These are phyloP conservation scores for Cephus rjabovi DNA, from an alignment of 2,888 invertebrate species.

Conservation along the genomic window DNA sequence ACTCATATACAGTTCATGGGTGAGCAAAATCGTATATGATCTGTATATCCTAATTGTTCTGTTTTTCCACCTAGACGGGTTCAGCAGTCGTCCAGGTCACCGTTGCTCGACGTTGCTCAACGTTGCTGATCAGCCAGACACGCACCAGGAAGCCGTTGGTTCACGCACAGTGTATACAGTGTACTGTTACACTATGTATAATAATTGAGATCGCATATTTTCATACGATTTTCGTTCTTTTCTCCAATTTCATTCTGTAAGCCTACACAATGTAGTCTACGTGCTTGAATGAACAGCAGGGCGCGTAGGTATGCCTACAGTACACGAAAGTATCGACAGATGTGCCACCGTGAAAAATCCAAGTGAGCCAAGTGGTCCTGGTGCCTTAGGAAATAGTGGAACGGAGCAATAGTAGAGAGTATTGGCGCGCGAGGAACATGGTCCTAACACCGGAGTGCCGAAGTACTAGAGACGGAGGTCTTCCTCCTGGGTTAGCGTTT, in stretches of 20 bases:
- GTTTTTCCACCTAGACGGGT: neutral
- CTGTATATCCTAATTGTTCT: too few species aligned
- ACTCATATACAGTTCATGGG: too few species aligned
- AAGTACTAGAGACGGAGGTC: neutral
- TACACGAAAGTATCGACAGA: neutral
- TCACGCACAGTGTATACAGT: neutral
- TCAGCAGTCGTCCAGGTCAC: neutral
- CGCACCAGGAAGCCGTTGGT: neutral
- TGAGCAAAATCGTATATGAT: too few species aligned
- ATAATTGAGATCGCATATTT: neutral
- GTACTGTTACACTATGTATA: neutral
- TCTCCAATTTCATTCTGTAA: neutral
- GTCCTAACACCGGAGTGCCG: neutral
- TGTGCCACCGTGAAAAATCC: neutral
- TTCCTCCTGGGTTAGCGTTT: slow-evolving; percentile 32
- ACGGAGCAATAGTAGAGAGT: neutral
- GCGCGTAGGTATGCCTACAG: neutral
- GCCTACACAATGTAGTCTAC: neutral
- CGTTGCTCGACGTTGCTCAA: neutral
- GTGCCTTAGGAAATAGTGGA: neutral
- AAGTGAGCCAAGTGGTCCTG: neutral
- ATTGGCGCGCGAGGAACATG: neutral
- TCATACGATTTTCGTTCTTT: neutral
- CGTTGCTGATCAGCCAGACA: neutral
- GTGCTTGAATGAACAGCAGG: neutral